Percentiles rank a stretch among this genome's conserved stretches.
phyloP scores from a whole-genome alignment of 1,140 invertebrate genomes.

The Drosophila burlai region DNA sequence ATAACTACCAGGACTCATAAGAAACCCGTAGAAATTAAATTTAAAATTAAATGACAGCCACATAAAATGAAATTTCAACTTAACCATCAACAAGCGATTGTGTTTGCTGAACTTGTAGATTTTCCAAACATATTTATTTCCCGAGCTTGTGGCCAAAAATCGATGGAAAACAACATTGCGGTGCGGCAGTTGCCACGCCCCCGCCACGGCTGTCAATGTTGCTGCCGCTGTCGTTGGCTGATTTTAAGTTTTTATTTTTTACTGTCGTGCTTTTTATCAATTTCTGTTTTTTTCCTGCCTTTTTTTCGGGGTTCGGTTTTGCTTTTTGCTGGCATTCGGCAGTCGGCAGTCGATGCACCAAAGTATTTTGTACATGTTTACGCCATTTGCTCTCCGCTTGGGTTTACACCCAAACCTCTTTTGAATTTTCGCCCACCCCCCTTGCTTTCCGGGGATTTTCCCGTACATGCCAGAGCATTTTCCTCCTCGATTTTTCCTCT shows the following conservation, averaged over 20 bases:
- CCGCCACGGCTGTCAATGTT: conserved; percentile 35
- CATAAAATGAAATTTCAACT: neutral
- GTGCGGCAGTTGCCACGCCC: conserved; percentile 25
- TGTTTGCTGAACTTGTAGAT: conserved; percentile 2
- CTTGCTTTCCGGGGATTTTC: conserved; percentile 7
- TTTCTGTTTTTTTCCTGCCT: conserved; percentile 27
- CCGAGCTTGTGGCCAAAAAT: conserved; percentile 19
- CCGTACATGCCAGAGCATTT: neutral
- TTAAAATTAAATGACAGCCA: neutral
- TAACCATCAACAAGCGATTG: neutral
- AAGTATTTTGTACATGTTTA: conserved; percentile 83
- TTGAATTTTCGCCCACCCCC: conserved; percentile 14
- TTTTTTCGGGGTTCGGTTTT: conserved; percentile 7
- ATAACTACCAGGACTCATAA: neutral
- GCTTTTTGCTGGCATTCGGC: conserved; percentile 9
- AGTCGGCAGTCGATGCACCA: conserved; percentile 49
- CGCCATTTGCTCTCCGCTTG: conserved; percentile 59
- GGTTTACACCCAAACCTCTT: neutral
- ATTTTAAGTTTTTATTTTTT: conserved; percentile 17
- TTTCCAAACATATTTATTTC: conserved; percentile 6
- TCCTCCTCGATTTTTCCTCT: neutral
- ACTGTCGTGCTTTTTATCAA: conserved; percentile 62
- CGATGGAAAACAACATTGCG: conserved; percentile 21
- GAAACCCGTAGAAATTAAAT: neutral
- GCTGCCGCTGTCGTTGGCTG: conserved; percentile 32